A percentile compares a stretch with the other conserved stretches of the same genome.
Conservation (phyloP, 2,888 invertebrate genomes). For the Esperia sulphurella region DNA sequence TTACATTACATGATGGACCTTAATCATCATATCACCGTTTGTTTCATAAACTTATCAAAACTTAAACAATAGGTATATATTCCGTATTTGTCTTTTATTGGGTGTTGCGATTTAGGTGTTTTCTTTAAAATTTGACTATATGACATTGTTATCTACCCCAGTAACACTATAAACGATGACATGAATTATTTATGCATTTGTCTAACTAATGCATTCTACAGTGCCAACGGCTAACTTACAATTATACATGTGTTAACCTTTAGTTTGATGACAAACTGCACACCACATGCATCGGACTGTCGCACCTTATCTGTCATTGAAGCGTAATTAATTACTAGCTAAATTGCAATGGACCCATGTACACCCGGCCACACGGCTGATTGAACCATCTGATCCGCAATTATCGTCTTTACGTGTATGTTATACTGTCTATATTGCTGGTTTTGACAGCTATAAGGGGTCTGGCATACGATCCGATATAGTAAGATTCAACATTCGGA, state of each 20-base stretch:
- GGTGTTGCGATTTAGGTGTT: too few species aligned
- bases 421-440: background rate
- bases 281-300: constrained; percentile 30
- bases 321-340: constrained; percentile 70
- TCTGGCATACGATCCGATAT: background rate
- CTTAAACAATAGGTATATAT: too few species aligned
- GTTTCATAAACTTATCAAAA: too few species aligned
- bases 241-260: constrained; percentile 4
- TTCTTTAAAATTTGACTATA: too few species aligned
- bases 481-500: too few species aligned
- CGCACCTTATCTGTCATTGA: constrained; percentile 73
- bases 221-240: background rate
- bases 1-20: too few species aligned
- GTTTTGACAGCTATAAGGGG: background rate
- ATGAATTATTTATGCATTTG: too few species aligned
- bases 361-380: constrained; percentile 8
- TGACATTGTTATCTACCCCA: too few species aligned
- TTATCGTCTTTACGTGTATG: background rate
- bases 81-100: too few species aligned
- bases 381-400: background rate
- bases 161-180: too few species aligned
- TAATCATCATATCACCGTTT: too few species aligned
- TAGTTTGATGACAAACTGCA: constrained; percentile 6
- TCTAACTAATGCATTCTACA: too few species aligned
- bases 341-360: constrained; percentile 42